Base-by-base conservation (phyloP, 1,140 invertebrate species). In the Achatina immaculata region DNA sequence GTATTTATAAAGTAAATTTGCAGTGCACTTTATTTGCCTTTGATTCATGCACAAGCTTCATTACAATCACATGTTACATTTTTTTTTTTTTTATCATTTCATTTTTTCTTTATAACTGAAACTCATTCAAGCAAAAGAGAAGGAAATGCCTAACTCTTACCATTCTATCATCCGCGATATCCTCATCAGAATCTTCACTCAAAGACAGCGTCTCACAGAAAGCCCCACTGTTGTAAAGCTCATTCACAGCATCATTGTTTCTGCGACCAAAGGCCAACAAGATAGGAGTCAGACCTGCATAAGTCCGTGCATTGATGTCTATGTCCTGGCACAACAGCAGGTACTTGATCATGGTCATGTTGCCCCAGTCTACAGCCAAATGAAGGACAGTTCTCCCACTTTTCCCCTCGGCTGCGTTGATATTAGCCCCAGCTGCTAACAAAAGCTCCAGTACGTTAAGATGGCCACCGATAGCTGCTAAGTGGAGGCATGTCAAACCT, bases 401-500 rank as follows among this genome's bases (percentile, higher is more conserved):
- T 62, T 86, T 87, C 21, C 86, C 86, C 75, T 89, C 88, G 73
- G 82, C 72, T 58, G 80, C 76, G 88, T 97, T 96, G 16, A 97
- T 93, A 88, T 97, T 76, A 34, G 88, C 88, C 45, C 86, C 86
- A 36, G 83, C 84, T 36, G 48, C 42, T n/a, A 89, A 43, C n/a
- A 89, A 66, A 0, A 84, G 34, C 28, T 82, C 42, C 19, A 89
- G 45, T 19, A 84, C 79, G 34, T 84, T 38, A 1, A 88, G 28
- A 62, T 88, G 85, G 11, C 82, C 80, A 28, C 79, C 66, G 36
- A 86, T 84, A 43, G 85, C 87, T 16, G 88, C 88, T n/a, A 89
- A 55, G 74, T 89, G 88, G 42, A 88, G 80, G 88, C 95, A 96
- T 83, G 94, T 95, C 91, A 96, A 94, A 89, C 96, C 96, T 97